phyloP scores from a whole-genome alignment of 37 sponge, comb jelly and placozoan genomes.

The Crambe crambe region DNA sequence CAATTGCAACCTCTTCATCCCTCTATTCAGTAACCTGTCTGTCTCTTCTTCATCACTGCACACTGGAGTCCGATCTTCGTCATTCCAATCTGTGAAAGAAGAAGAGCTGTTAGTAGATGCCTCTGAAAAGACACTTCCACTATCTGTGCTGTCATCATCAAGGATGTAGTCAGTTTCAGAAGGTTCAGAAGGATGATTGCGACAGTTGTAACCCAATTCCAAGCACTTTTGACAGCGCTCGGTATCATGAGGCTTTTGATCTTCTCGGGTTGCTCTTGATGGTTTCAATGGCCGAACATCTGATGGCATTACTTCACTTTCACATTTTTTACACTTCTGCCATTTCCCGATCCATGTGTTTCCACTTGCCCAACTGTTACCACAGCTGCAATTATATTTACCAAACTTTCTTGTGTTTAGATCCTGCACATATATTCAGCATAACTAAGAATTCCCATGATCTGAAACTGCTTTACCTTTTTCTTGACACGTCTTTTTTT shows the following conservation, averaged over 20 bases:
- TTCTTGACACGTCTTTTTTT: too few relatives aligned
- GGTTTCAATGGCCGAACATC: background rate
- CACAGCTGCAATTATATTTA: background rate
- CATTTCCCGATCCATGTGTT: background rate
- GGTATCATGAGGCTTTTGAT: background rate
- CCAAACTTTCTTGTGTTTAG: too few relatives aligned
- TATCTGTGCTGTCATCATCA: background rate
- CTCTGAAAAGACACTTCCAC: background rate
- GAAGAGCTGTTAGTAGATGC: background rate
- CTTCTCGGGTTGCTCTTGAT: background rate
- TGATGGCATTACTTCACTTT: background rate
- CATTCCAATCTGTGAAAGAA: background rate
- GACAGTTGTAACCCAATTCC: slow-evolving; percentile 11
- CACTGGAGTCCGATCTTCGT: slow-evolving; percentile 1
- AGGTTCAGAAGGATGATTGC: background rate
- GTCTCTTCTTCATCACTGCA: slow-evolving; percentile 5
- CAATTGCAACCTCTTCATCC: background rate
- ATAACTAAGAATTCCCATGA: too few relatives aligned
- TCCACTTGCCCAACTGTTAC: background rate
- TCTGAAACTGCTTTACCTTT: too few relatives aligned
- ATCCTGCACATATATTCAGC: too few relatives aligned
- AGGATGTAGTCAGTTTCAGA: background rate
- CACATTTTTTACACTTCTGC: background rate
- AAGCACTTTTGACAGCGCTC: background rate
- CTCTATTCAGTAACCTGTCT: background rate